A percentile compares a stretch with the other conserved stretches of the same genome.
Conservation (phyloP, 1,140 invertebrate species). For the Drepana arcuata region DNA sequence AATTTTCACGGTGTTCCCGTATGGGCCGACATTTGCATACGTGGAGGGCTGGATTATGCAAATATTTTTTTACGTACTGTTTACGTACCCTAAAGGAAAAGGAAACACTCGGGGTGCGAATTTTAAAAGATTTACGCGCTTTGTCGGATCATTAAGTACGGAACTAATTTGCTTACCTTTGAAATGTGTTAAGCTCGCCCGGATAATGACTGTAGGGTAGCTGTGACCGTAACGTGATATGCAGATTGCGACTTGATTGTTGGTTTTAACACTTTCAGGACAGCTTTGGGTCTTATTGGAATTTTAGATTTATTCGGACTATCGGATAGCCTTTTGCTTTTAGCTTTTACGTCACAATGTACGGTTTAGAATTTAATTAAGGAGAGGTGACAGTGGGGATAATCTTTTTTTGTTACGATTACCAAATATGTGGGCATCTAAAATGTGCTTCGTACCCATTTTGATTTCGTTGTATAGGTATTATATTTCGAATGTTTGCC, state of each 20-base stretch:
- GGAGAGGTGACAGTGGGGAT: too few species aligned
- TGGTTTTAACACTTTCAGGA: too few species aligned
- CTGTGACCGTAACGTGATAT: slow-evolving; percentile 58
- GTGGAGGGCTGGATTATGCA: slow-evolving; percentile 56
- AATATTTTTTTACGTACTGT: slow-evolving; percentile 68
- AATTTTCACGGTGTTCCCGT: slow-evolving; percentile 48
- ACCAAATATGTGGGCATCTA: neutral
- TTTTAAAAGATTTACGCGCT: slow-evolving; percentile 70
- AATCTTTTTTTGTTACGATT: slow-evolving; percentile 5
- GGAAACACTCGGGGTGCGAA: slow-evolving; percentile 55
- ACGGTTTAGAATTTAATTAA: too few species aligned
- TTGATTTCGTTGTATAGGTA: neutral
- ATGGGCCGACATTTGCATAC: slow-evolving; percentile 61
- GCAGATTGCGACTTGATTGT: slow-evolving; percentile 35
- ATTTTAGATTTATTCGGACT: too few species aligned
- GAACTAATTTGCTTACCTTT: slow-evolving; percentile 71
- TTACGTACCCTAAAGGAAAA: slow-evolving; percentile 50
- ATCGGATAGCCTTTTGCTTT: too few species aligned
- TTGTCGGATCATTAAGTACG: slow-evolving; percentile 69
- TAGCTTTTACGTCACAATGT: too few species aligned
- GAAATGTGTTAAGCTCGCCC: slow-evolving; percentile 64
- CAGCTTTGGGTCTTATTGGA: too few species aligned
- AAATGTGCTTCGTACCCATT: neutral
- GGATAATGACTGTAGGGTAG: slow-evolving; percentile 54
- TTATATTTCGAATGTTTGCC: too few species aligned